Base-by-base conservation (phyloP, 2,888 invertebrate species). In the Lottia gigantea region DNA sequence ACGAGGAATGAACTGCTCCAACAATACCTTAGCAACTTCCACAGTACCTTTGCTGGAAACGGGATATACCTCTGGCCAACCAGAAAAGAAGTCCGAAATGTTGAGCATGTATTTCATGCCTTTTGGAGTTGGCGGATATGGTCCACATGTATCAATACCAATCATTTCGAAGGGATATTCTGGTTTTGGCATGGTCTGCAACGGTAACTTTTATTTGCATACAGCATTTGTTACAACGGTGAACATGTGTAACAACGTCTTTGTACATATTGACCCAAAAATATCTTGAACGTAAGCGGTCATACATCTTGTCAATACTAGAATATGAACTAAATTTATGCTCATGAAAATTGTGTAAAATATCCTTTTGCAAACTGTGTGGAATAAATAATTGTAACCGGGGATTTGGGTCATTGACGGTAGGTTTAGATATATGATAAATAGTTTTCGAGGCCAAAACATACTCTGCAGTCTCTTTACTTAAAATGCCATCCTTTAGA, bases 261-360 rank as follows among this genome's bases (percentile, higher is more conserved):
- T 68, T 68, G 15, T 62, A 26, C 68, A 68, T 64, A 2, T 16
- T 31, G n/a, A 23, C 16, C 68, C 68, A 68, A 23, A 55, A 55
- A 40, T 46, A 68, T 15, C 47, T 15, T 25, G 45, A 31, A 23
- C 62, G 31, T 23, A 68, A 40, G 6, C 16, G 25, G 25, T 61
- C 62, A 45, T 46, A 46, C n/a, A 62, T 64, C 8, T 68, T 68
- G 25, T 68, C 61, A 16, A 68, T 40, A n/a, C 64, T 62, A 23
- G 40, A n/a, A 26, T 68, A 46, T 16, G 62, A 62, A 15, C 61
- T 46, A 19, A 19, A 46, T 14, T 40, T 23, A 25, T 68, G n/a
- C 19, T 26, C 68, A 46, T 63, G 68, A 49, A 49, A 49, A 6
- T 46, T 16, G 6, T 15, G 14, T 11, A 65, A 16, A 7, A 49